Base-by-base conservation (phyloP, 1,140 invertebrate genomes). In the Leptinotarsa lineolata region DNA sequence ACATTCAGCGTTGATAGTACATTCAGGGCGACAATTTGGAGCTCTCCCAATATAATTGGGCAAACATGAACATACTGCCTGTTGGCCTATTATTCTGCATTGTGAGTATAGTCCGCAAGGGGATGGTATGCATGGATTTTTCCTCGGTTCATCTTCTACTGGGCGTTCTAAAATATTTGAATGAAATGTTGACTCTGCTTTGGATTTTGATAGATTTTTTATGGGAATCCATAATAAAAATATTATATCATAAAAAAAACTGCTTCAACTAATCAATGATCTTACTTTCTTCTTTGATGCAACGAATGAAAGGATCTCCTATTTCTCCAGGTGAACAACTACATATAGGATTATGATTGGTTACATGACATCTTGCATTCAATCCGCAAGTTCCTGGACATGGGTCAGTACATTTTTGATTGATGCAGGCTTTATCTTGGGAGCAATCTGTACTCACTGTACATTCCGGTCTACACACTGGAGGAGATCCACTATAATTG, bases 101-200 rank as follows among this genome's bases (percentile, higher is more conserved):
- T 91, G 86, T 15, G 93, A 92, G 84, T 95, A 93, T 15, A 91
- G 89, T 64, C 94, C 94, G 83, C 94, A 96, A 30, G 93, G 93
- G 44, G 91, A 91, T 39, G 92, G 92, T 63, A 90, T 84, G 81
- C 93, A 95, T 59, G 92, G 89, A 84, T 91, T 88, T 78, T 84
- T 83, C 46, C 72, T 80, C 46, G 82, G 84, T 77, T 82, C 82
- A 72, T 72, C 79, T 72, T 74, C 84, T 63, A 63, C 79, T 74
- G 85, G 85, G 48, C 73, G 83, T 83, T 84, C 87, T 87, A 85
- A 72, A 87, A 87, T 79, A 70, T 72, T 22, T 21, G 11, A 30
- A 30, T n/a, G 61, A 63, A 79, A 78, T 39, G 30, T 39, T 39
- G 30, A 39, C 30, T 39, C 8, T 39, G 30, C 30, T 39, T 11